A percentile compares a stretch with the other conserved stretches of the same genome.
Conservation (phyloP, 2,113 vertebrate species). For the Tragelaphus buxtoni region DNA sequence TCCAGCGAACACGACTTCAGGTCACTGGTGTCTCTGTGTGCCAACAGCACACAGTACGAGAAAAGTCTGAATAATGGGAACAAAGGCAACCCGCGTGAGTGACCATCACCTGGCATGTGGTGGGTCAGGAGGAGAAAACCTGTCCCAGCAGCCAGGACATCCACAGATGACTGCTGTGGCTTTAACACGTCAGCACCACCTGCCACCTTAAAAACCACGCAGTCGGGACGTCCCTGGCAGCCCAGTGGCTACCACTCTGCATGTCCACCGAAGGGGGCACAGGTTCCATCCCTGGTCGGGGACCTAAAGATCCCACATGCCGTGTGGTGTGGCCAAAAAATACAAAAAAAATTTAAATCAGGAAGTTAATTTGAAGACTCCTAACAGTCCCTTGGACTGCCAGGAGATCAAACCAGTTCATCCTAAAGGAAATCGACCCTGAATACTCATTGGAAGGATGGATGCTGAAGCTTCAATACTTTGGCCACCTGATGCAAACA, state of each 20-base stretch:
- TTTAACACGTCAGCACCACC: not conserved
- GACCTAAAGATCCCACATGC: not conserved
- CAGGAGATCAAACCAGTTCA: not conserved
- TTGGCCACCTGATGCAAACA: not conserved
- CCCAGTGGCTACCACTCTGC: not conserved
- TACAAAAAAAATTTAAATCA: not conserved
- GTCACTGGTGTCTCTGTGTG: accelerated
- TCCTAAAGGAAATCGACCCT: not conserved
- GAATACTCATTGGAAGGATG: not conserved
- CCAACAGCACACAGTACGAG: not conserved
- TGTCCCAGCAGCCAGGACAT: not conserved
- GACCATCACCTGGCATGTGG: accelerated
- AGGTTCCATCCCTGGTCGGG: not conserved
- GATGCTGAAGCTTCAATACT: not conserved
- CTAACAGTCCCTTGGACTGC: not conserved
- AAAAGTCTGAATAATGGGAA: not conserved
- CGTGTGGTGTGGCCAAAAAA: accelerated
- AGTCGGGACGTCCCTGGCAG: not conserved
- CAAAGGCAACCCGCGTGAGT: not conserved
- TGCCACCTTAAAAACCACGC: not conserved
- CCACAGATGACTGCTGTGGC: not conserved
- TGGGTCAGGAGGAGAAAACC: not conserved
- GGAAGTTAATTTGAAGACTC: not conserved
- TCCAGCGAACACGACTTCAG: not conserved
- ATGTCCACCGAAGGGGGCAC: accelerated